These are phyloP conservation scores for Zaprionus obscuricornis DNA, from an alignment of 2,888 invertebrate genomes.

Conservation along the genomic window DNA sequence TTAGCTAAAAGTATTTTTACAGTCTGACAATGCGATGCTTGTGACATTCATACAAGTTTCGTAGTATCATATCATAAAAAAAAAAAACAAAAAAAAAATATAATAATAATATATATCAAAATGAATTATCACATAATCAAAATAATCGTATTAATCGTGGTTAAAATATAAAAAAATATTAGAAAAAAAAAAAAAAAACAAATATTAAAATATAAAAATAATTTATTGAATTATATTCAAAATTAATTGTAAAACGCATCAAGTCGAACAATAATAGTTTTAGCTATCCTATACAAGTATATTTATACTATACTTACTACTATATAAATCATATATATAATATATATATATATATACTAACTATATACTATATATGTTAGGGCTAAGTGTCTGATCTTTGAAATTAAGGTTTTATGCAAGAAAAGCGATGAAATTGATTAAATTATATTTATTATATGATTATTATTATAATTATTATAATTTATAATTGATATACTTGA, in stretches of 20 bases:
- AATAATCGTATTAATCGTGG: slow-evolving; percentile 3
- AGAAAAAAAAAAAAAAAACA: slow-evolving; percentile 22
- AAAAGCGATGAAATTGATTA: slow-evolving; percentile 30
- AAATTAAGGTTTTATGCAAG: slow-evolving; percentile 34
- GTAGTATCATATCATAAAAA: not conserved
- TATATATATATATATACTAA: slow-evolving; percentile 7
- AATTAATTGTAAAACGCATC: slow-evolving; percentile 41
- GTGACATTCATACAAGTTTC: no score
- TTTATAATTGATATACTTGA: slow-evolving; percentile 10
- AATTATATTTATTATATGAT: slow-evolving; percentile 45
- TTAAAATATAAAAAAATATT: slow-evolving; percentile 36
- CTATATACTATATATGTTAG: slow-evolving; percentile 31
- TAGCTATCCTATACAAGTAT: slow-evolving; percentile 54
- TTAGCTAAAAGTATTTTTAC: slow-evolving; percentile 23
- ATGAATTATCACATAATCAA: slow-evolving; percentile 27
- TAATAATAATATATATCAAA: slow-evolving; percentile 31
- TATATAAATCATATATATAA: slow-evolving; percentile 17
- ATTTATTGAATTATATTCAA: slow-evolving; percentile 45
- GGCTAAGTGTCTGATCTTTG: slow-evolving; percentile 44
- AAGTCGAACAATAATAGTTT: slow-evolving; percentile 73
- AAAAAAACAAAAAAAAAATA: slow-evolving; percentile 4
- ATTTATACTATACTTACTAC: slow-evolving; percentile 12
- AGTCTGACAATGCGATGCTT: no score
- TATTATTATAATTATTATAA: slow-evolving; percentile 5
- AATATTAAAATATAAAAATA: slow-evolving; percentile 7